phyloP scores from a whole-genome alignment of 2,888 invertebrate genomes.

The Drosophila antonietae region DNA sequence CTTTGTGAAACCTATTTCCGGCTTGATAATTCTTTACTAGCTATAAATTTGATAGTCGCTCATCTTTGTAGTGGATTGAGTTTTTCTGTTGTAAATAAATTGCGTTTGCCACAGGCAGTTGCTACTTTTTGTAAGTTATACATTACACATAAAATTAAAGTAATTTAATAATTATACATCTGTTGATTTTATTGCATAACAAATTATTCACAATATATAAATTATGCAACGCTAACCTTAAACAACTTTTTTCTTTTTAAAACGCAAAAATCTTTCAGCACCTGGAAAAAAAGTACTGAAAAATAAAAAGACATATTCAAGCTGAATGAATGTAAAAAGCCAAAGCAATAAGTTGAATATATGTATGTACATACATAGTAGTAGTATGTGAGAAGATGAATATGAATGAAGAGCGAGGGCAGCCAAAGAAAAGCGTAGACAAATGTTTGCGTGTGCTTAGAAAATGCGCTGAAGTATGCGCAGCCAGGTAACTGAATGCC shows the following conservation, averaged over 20 bases:
- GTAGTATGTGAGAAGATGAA: constrained; percentile 10
- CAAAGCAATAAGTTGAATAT: constrained; percentile 36
- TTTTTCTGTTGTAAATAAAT: neutral
- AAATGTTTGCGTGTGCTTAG: constrained; percentile 58
- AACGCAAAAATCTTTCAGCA: neutral
- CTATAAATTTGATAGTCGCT: neutral
- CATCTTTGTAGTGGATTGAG: neutral
- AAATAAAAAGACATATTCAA: constrained; percentile 14
- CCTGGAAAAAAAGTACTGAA: too few species aligned
- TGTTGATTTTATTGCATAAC: neutral
- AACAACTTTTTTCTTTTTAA: neutral
- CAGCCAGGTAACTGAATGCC: constrained; percentile 67
- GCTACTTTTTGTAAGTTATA: neutral
- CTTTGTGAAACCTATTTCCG: constrained; percentile 13
- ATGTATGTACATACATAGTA: neutral
- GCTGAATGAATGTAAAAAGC: constrained; percentile 7
- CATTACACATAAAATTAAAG: too few species aligned
- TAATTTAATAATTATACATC: neutral
- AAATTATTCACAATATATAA: neutral
- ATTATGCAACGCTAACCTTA: neutral
- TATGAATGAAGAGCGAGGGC: constrained; percentile 37
- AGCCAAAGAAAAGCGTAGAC: constrained; percentile 42
- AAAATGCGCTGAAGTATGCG: constrained; percentile 57
- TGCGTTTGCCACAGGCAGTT: neutral
- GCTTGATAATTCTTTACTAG: constrained; percentile 2